These are phyloP conservation scores for Ophiothrix spiculata DNA, from an alignment of 35 echinoderm and acorn worm species.

Conservation along the genomic window DNA sequence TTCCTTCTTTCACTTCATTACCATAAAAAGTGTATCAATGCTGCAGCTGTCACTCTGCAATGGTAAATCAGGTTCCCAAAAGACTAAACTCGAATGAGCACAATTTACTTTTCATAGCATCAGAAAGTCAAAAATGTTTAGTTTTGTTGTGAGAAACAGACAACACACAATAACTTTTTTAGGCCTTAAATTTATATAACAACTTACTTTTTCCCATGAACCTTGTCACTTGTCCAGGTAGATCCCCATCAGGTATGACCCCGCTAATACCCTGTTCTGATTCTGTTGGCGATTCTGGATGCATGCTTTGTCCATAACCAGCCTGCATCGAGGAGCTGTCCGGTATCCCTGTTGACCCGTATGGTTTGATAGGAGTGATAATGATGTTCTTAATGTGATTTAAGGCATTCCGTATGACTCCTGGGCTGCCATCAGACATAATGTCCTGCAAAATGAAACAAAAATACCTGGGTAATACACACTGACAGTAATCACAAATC, in stretches of 20 bases:
- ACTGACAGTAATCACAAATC: too few relatives aligned
- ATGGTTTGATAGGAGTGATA: conserved; percentile 57
- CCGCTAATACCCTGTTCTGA: conserved; percentile 27
- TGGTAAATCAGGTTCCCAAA: too few relatives aligned
- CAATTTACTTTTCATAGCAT: too few relatives aligned
- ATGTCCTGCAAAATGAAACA: conserved; percentile 62
- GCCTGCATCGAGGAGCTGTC: conserved; percentile 4
- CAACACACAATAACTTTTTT: too few relatives aligned
- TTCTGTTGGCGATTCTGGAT: neutral
- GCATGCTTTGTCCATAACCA: neutral
- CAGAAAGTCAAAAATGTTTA: too few relatives aligned
- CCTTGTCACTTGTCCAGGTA: conserved; percentile 90
- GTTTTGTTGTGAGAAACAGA: too few relatives aligned
- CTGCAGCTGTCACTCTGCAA: too few relatives aligned
- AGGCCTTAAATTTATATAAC: neutral
- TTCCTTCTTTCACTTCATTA: too few relatives aligned
- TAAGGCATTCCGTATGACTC: conserved; percentile 53
- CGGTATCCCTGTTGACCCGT: conserved; percentile 1
- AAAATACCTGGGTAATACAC: too few relatives aligned
- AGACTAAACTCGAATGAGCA: too few relatives aligned
- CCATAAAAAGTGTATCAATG: too few relatives aligned
- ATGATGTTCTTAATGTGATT: conserved; percentile 71
- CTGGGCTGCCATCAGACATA: conserved; percentile 27
- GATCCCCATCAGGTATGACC: conserved; percentile 57
- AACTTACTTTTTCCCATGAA: conserved; percentile 96